Evolutionary conservation across 2,113 vertebrate genomes (phyloP), one percentile per base, ranked within the genome.

Genomic region (Chamaetylas fuelleborni): DNA sequence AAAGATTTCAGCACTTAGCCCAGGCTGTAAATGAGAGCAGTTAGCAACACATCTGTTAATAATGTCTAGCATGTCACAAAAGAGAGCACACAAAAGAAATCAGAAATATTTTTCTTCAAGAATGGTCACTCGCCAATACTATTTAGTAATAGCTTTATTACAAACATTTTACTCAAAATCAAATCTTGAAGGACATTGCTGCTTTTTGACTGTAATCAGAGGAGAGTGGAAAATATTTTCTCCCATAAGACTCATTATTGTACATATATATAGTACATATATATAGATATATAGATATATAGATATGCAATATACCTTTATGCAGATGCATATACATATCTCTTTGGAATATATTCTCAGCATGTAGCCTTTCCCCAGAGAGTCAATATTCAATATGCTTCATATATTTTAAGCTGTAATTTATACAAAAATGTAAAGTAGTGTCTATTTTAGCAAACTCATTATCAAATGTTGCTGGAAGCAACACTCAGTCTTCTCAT

Each of bases 391-490:
- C 66, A 88, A 34, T 61, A 56, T 12, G 23, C 31, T 69, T 88
- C 19, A 7, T 48, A 9, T 69, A 76, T 88, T 94, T 92, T 57
- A 80, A 90, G 54, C 36, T 53, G 31, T 28, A 58, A 53, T 87
- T 93, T 53, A 42, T n/a, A 61, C 11, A 65, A 60, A 90, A 86
- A 69, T 33, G 19, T 74, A 24, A 93, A 93, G 25, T 33, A 18
- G 29, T 14, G 4, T 60, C 79, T 93, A 42, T 93, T 90, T 92
- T 72, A 77, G 50, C 57, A 50, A 90, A 69, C 29, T 80, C 74
- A 42, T 74, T 67, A 72, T 80, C 66, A 70, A 82, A 73, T 34
- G 54, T 42, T 77, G 56, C 85, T 88, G 45, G 71, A 93, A 95
- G 50, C 71, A 86, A 69, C 40, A 66, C 34, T 48, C 60, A 29